Base-by-base conservation (phyloP, 2,113 vertebrate species). In the Harpagus bidentatus region DNA sequence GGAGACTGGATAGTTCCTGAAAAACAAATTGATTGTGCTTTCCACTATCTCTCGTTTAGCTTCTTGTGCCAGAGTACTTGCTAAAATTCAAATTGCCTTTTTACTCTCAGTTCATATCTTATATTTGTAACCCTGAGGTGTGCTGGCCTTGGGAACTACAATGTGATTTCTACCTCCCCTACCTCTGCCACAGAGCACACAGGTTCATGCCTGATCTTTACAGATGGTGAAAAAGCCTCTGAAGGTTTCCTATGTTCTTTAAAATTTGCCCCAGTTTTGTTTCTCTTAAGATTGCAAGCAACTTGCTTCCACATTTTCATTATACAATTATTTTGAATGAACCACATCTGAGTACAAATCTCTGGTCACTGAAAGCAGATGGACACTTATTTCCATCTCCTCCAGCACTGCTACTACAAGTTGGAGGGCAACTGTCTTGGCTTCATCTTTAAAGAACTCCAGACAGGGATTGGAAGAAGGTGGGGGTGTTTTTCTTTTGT, bases 401-500 rank as follows among this genome's bases (percentile, higher is more conserved):
- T 79, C 11, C 42, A 82, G 36, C 28, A 45, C 22, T 55, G 13
- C 48, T 34, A 36, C 3, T 36, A 36, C 11, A 76, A 59, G 25
- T 32, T 76, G 40, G 29, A 90, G 23, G 19, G 26, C 66, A 77
- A 62, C 2, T 19, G 8, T 58, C 40, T 34, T 82, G 36, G 62
- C 6, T 74, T 79, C 0, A 42, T 76, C 38, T 76, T 70, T 73
- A 38, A 70, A 89, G 56, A 84, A 43, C 2, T 73, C 6, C 8
- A n/a, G 42, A 52, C 7, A 83, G 15, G 18, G 9, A 38, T 45
- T 76, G 53, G 28, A 45, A 88, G 29, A 7, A 42, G 18, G 13
- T 22, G 20, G 43, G 31, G 0, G 1, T 26, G 43, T 9, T 29
- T 36, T 36, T 13, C 0, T 31, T 31, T 52, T 9, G 0, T 26